A percentile compares a stretch with the other conserved stretches of the same genome.
Evolutionary conservation across 2,797 vertebrate species (phyloP).

Genomic region (Acestrorhynchus altus): DNA sequence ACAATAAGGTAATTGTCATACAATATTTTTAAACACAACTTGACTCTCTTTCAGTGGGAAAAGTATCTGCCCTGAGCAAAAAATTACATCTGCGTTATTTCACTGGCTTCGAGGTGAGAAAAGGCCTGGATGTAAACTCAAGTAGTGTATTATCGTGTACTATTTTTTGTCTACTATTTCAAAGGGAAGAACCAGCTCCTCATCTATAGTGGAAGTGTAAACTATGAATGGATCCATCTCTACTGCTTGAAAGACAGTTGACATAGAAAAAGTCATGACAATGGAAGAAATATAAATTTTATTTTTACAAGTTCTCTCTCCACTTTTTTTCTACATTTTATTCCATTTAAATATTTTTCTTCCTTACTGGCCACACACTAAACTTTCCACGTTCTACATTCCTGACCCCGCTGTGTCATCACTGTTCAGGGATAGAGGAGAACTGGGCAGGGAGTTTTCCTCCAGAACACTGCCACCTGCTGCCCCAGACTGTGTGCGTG

Average conservation of each 20-base stretch:
- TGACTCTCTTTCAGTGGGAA: constrained; percentile 19
- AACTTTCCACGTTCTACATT: constrained; percentile 58
- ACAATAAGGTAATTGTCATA: constrained; percentile 4
- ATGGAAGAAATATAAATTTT: not conserved
- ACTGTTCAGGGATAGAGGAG: constrained; percentile 73
- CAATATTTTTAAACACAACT: not conserved
- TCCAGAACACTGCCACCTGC: constrained; percentile 2
- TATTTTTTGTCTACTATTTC: constrained; percentile 32
- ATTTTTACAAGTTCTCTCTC: not conserved
- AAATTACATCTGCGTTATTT: constrained; percentile 30
- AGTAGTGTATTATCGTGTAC: constrained; percentile 35
- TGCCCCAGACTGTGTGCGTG: constrained; percentile 40
- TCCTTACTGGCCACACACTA: not conserved
- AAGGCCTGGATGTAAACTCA: constrained; percentile 46
- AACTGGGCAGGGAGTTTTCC: constrained; percentile 65
- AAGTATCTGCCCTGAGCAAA: constrained; percentile 35
- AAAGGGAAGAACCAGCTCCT: constrained; percentile 36
- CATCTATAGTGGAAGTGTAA: constrained; percentile 40
- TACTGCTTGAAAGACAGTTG: constrained; percentile 32
- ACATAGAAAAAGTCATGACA: not conserved
- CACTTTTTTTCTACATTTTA: constrained; percentile 22
- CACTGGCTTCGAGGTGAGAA: constrained; percentile 4
- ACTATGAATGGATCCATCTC: constrained; percentile 14
- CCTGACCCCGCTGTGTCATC: constrained; percentile 75
- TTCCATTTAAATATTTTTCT: constrained; percentile 3